Evolutionary conservation across 2,888 invertebrate genomes (phyloP), one percentile per base, ranked within the genome.

Genomic region (Myopa testacea): DNA sequence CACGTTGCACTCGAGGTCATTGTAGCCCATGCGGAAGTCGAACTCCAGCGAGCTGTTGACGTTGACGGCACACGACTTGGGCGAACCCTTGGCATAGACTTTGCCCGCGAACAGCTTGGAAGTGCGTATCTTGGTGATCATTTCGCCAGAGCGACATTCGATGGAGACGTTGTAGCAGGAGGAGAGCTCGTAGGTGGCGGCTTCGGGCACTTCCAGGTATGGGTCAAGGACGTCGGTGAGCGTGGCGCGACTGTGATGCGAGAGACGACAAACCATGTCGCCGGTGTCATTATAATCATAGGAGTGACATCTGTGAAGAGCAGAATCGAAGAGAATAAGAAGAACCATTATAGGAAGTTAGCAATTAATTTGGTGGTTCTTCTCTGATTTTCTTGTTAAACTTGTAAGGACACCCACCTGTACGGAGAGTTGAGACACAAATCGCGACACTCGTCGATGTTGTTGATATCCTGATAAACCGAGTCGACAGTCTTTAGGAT

Each of bases 141-240:
- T 97, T 88, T 97, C 96, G 75, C 96, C 95, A 45, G 96, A 93
- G 77, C 96, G 93, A 87, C 97, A 98, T 89, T 97, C 96, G 86
- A 97, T 96, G 83, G 95, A 95, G 70, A 97, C 96, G 90, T 97
- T 97, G 92, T 97, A 97, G 89, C 97, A 98, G 38, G 97, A 96
- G 83, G 95, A 95, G 82, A 97, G 90, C 90, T 97, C 97, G 90
- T 96, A 97, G 16, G 97, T 97, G 52, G 96, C 94, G 14, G 96
- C 96, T 90, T 96, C 96, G 40, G 96, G 95, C 55, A 97, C 96
- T 88, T 96, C 95, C 84, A 96, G 91, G 90, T 96, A 96, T 58
- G 96, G 96, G 85, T 96, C 96, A 92, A 95, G 95, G 83, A 96
- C 95, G 87, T 96, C 96, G 72, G 95, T 93, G 80, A 97, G 92